Evolutionary conservation across 2,888 invertebrate genomes (phyloP).

Genomic region (Dicyrtomina minuta): DNA sequence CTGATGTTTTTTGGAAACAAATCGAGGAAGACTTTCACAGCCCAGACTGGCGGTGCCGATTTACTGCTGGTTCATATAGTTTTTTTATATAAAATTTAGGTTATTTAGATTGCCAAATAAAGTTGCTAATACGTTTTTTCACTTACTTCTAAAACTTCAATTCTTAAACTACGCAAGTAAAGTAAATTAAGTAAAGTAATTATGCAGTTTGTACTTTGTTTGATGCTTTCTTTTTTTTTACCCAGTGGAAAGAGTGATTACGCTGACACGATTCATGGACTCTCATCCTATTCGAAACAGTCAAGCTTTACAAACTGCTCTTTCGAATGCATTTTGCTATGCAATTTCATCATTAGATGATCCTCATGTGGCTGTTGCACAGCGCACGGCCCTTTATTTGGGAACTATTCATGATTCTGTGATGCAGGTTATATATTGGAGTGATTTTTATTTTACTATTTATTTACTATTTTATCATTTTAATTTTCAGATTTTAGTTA

Average conservation of each 20-base stretch:
- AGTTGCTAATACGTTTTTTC: background rate
- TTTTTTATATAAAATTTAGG: no score
- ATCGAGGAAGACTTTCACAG: conserved; percentile 92
- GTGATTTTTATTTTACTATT: background rate
- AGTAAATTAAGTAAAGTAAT: no score
- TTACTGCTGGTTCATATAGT: conserved; percentile 73
- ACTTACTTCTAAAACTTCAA: background rate
- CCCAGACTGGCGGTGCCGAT: conserved; percentile 83
- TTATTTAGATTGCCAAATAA: background rate
- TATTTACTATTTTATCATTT: background rate
- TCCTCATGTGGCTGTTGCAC: conserved; percentile 90
- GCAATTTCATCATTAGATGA: conserved; percentile 95
- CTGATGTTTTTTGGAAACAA: conserved; percentile 94
- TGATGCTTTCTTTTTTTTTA: background rate
- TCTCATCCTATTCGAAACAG: conserved; percentile 81
- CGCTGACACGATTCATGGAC: conserved; percentile 90
- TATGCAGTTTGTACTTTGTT: background rate
- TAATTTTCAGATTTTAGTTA: background rate
- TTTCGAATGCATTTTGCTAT: conserved; percentile 96
- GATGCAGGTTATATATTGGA: conserved; percentile 66
- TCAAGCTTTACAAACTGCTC: conserved; percentile 80
- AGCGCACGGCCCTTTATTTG: conserved; percentile 85
- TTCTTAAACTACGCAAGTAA: conserved; percentile 1
- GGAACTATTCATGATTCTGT: conserved; percentile 91
- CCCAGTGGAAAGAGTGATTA: conserved; percentile 85